phyloP scores from a whole-genome alignment of 23 tunicate genomes.

The Corella eumyota region DNA sequence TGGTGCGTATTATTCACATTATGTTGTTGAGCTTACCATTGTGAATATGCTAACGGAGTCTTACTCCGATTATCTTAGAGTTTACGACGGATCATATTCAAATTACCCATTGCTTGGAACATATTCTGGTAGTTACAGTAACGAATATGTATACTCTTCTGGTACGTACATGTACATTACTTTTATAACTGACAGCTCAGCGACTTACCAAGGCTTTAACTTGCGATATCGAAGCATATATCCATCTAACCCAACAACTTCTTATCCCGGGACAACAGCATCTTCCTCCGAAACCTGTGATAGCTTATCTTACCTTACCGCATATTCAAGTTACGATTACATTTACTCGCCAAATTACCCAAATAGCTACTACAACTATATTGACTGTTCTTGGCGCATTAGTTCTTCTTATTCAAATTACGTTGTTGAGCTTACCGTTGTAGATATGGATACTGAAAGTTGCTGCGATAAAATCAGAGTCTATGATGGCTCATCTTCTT shows the following conservation, averaged over 20 bases:
- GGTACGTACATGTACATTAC: conserved; percentile 1
- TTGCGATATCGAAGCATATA: not conserved
- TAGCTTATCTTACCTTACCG: too few relatives aligned
- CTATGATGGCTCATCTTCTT: conserved; percentile 6
- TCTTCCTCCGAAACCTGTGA: too few relatives aligned
- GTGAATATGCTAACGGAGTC: not conserved
- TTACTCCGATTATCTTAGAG: conserved; percentile 4
- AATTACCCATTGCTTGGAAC: not conserved
- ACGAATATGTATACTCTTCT: not conserved
- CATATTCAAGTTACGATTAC: conserved; percentile 7
- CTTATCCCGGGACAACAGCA: too few relatives aligned
- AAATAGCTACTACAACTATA: conserved; percentile 8
- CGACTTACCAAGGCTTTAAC: conserved; percentile 5
- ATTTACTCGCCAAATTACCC: conserved; percentile 15
- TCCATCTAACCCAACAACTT: too few relatives aligned
- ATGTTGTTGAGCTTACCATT: not conserved
- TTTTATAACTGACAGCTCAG: conserved; percentile 9
- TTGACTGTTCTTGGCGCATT: conserved; percentile 17
- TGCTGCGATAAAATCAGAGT: not conserved
- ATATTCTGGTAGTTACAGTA: not conserved
- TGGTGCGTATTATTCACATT: not conserved
- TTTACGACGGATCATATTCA: conserved; percentile 15
- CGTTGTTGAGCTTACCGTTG: not conserved
- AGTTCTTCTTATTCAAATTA: not conserved
- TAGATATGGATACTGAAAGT: not conserved